Evolutionary conservation across 2,113 vertebrate genomes (phyloP).

Genomic region (Tachycineta bicolor): DNA sequence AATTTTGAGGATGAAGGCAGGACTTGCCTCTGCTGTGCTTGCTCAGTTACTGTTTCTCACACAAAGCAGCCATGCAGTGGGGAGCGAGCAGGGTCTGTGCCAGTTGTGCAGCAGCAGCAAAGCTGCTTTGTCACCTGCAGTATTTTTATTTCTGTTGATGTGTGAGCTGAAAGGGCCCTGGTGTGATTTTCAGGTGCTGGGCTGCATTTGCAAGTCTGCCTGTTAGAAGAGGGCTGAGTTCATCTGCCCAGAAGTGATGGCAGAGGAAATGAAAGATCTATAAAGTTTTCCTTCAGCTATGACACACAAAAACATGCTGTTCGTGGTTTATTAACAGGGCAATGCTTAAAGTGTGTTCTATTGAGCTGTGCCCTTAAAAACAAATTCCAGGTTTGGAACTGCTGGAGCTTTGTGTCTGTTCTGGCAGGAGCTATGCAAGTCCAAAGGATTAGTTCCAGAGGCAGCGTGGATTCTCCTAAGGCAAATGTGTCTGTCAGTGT

Average conservation of each 20-base stretch:
- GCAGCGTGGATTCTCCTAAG: neutral
- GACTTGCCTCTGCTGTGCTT: neutral
- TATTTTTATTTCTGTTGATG: neutral
- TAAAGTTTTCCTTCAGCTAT: neutral
- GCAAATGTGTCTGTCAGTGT: neutral
- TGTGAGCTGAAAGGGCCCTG: neutral
- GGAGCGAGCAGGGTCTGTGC: neutral
- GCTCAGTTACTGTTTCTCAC: neutral
- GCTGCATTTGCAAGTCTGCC: neutral
- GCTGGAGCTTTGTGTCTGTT: neutral
- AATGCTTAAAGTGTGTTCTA: neutral
- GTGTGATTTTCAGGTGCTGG: neutral
- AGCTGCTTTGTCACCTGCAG: neutral
- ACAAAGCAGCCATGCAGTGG: accelerated
- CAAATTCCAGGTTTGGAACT: neutral
- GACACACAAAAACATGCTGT: neutral
- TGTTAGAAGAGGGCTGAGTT: neutral
- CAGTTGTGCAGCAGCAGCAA: neutral
- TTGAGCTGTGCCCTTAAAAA: neutral
- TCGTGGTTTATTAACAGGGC: neutral
- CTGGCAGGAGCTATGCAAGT: neutral
- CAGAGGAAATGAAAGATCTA: neutral
- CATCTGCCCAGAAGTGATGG: neutral
- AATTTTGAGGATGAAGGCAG: neutral
- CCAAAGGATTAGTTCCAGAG: neutral